Percentiles rank a stretch among this genome's conserved stretches.
Conservation (phyloP, 2,113 vertebrate species). For the Protobothrops mucrosquamatus region DNA sequence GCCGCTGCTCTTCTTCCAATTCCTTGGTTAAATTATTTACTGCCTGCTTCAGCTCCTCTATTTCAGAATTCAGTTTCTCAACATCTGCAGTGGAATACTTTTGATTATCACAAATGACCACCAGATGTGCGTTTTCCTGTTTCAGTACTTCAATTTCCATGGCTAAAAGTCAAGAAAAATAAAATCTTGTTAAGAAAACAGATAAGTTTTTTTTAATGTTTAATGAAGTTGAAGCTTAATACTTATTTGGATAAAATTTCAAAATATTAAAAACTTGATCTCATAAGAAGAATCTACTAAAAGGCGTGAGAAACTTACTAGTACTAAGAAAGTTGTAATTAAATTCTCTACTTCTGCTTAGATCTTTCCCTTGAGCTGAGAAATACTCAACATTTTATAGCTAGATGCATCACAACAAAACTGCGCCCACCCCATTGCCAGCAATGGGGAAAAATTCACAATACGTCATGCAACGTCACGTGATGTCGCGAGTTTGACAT, state of each 20-base stretch:
- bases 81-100: slow-evolving; percentile 91
- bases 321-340: background rate
- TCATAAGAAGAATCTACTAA: background rate
- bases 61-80: slow-evolving; percentile 91
- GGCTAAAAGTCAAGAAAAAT: slow-evolving; percentile 65
- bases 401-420: too few species aligned
- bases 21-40: slow-evolving; percentile 80
- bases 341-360: background rate
- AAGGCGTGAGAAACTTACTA: background rate
- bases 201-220: background rate
- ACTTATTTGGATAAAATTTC: background rate
- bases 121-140: slow-evolving; percentile 80
- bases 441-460: too few species aligned
- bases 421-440: too few species aligned
- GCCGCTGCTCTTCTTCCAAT: slow-evolving; percentile 82
- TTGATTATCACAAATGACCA: slow-evolving; percentile 83
- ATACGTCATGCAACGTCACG: too few species aligned
- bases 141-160: slow-evolving; percentile 80
- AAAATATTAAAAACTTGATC: background rate
- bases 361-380: background rate
- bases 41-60: slow-evolving; percentile 85
- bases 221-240: background rate
- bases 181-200: background rate
- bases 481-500: too few species aligned
- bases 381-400: background rate